Conservation (phyloP, 1,140 invertebrate genomes). For the Drosophila sp. region DNA sequence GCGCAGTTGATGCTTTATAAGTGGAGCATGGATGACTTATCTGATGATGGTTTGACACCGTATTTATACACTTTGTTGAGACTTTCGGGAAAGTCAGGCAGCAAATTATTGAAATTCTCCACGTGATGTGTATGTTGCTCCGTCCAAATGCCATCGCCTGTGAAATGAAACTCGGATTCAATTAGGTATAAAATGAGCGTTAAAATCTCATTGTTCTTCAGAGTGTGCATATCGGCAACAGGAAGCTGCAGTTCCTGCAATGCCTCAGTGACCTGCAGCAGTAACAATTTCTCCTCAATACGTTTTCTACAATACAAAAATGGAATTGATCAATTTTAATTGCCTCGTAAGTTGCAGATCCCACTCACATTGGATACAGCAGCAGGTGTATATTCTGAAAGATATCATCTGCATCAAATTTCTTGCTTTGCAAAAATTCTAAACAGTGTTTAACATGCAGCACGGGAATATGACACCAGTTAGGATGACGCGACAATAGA, state of each 20-base stretch:
- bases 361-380: slow-evolving; percentile 86
- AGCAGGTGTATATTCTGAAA: slow-evolving; percentile 86
- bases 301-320: slow-evolving; percentile 56
- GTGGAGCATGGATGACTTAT: slow-evolving; percentile 50
- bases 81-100: slow-evolving; percentile 81
- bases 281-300: slow-evolving; percentile 74
- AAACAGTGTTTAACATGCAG: slow-evolving; percentile 86
- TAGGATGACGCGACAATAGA: slow-evolving; percentile 85
- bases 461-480: slow-evolving; percentile 86
- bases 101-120: slow-evolving; percentile 80
- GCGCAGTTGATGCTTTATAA: slow-evolving; percentile 30
- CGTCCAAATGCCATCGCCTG: slow-evolving; percentile 85
- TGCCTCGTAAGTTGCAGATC: background rate
- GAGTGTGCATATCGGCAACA: slow-evolving; percentile 31
- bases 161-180: slow-evolving; percentile 85
- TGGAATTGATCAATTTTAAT: background rate
- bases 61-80: slow-evolving; percentile 82
- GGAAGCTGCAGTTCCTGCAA: slow-evolving; percentile 69
- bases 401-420: slow-evolving; percentile 85
- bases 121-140: slow-evolving; percentile 78
- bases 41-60: slow-evolving; percentile 68
- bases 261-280: slow-evolving; percentile 57
- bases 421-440: slow-evolving; percentile 83
- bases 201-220: slow-evolving; percentile 71
- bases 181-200: slow-evolving; percentile 84